Evolutionary conservation across 2,113 vertebrate genomes (phyloP), one percentile per base, ranked within the genome.

Genomic region (Nothoprocta pentlandii): DNA sequence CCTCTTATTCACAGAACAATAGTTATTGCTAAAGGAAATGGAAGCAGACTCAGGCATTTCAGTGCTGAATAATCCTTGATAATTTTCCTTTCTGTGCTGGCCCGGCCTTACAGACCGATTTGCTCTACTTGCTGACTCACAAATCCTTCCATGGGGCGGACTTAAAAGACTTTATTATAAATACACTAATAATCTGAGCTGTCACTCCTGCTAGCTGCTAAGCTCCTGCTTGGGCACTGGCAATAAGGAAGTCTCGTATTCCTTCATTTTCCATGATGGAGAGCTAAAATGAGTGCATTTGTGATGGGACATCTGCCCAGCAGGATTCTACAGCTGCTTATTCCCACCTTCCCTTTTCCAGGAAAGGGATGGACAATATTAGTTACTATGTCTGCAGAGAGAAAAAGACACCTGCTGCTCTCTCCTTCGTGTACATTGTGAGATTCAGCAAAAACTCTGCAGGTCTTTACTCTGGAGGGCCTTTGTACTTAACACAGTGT

Each of bases 161-260:
- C 74, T 95, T 92, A 94, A 79, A 96, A 92, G 95, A 79, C 90
- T 95, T 80, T 93, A 94, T 96, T 92, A 96, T 97, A 97, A 95
- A 95, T 92, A 97, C 87, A 25, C 86, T 87, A 82, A 95, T 96
- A 96, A 95, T 89, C 93, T 87, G 80, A 95, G 92, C 94, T 82
- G 80, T 85, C 19, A 21, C 80, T 88, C 5, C 88, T 79, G 58
- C 3, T 47, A 61, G 90, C 71, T 85, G 82, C 70, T 95, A 94
- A 96, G 80, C 90, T 89, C 14, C 92, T 95, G 92, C 83, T 77
- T 46, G 83, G 66, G 80, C 85, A 62, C 26, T 19, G 41, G 44
- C 42, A 89, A 79, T 84, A 94, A 92, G 3, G 53, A 78, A 23
- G 47, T 81, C 85, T 88, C 90, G 28, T 26, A 84, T 78, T 80